A percentile compares a stretch with the other conserved stretches of the same genome.
Evolutionary conservation across 2,113 vertebrate species (phyloP).

Genomic region (Aplodontia rufa): DNA sequence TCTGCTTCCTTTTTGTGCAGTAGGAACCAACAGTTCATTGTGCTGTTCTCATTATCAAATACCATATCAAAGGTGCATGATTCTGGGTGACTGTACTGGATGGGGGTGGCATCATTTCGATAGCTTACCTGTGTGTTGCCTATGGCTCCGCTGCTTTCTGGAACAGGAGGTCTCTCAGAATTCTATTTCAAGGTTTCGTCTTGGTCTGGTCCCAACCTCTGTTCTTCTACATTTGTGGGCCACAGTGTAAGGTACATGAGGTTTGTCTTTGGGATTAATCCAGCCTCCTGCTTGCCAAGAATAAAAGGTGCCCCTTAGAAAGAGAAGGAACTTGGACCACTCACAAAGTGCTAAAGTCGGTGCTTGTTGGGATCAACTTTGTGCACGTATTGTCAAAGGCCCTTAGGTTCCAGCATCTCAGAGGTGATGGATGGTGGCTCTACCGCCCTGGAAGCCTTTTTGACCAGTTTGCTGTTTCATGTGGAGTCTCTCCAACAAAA

Average conservation of each 20-base stretch:
- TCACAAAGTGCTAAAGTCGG: rapidly evolving
- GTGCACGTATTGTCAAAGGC: rapidly evolving
- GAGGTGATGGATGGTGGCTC: neutral
- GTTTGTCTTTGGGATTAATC: neutral
- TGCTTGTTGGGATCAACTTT: rapidly evolving
- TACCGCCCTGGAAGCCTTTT: neutral
- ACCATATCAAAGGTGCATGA: rapidly evolving
- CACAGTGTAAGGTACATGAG: neutral
- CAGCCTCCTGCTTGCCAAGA: neutral
- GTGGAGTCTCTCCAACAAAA: neutral
- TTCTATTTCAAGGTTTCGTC: neutral
- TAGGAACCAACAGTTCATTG: neutral
- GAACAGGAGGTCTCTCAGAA: neutral
- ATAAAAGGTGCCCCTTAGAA: neutral
- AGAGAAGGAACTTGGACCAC: neutral
- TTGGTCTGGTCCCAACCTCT: neutral
- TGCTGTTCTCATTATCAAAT: neutral
- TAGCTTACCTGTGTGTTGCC: neutral
- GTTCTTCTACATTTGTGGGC: neutral
- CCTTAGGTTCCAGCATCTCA: neutral
- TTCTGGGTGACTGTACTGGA: neutral
- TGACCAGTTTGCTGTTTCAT: neutral
- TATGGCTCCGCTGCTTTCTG: too few species aligned
- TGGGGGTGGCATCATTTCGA: neutral
- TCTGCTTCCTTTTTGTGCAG: neutral